Evolutionary conservation across 2,888 invertebrate species (phyloP), one percentile per base, ranked within the genome.

Genomic region (Drosophila falleni): DNA sequence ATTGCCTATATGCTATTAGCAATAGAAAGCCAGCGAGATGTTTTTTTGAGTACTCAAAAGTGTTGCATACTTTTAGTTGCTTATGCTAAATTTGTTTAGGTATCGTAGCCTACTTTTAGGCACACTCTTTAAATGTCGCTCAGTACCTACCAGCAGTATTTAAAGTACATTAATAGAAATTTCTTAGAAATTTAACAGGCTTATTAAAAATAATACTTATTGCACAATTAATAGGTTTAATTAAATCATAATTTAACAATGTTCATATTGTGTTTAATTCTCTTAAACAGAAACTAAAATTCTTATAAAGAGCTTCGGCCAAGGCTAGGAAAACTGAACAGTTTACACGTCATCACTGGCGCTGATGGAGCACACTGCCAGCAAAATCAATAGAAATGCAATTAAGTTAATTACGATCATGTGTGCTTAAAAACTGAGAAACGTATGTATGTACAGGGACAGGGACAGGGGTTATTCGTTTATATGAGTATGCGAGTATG

Each of bases 321-420:
- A 58, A 13, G 11, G 39, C 26, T 47, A 26, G 16, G 4, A 29
- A 31, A 59, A 19, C 33, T 54, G 46, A 60, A 54, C 23, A 58
- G 62, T 49, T 5, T 47, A 47, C 50, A 39, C 53, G 41, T 53
- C 56, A 62, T 73, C 50, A 33, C 42, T 64, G 51, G 29, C 11
- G 29, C 15, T 60, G 62, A 47, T 50, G 58, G 23, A 19, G 46
- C 41, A 16, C 50, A 51, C 23, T 35, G 47, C 33, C 26, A 53
- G 59, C 35, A 65, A 73, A 81, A 81, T 84, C 84, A 84, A 89
- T 80, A 74, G 66, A 88, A 86, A 81, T 81, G 75, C 82, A 86
- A 86, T 89, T 76, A 85, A 74, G 61, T 76, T 85, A 85, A 86
- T 85, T 80, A 71, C 75, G 47, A 60, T 54, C 64, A 73, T 85